Conservation (phyloP, 2,113 vertebrate genomes). For the Actenoides hombroni region DNA sequence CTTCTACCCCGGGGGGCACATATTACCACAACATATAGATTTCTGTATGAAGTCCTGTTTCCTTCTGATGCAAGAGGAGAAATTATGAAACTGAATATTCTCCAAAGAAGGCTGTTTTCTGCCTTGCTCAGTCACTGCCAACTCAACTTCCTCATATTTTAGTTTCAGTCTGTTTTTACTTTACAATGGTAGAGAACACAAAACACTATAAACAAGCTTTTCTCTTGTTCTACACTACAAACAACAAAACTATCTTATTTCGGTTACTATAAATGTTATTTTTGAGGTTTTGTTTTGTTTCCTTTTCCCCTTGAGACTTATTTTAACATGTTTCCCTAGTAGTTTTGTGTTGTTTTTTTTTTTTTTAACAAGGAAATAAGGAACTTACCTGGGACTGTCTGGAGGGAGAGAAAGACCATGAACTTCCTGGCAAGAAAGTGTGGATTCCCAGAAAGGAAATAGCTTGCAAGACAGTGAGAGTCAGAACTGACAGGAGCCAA, state of each 20-base stretch:
- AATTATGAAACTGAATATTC: neutral
- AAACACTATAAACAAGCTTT: neutral
- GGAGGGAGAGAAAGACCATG: neutral
- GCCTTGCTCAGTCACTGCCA: neutral
- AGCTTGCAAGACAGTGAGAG: neutral
- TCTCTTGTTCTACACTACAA: neutral
- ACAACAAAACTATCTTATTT: neutral
- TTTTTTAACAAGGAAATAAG: neutral
- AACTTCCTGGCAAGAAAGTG: neutral
- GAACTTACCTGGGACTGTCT: neutral
- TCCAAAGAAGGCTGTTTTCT: neutral
- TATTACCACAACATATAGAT: neutral
- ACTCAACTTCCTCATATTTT: neutral
- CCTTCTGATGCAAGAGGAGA: neutral
- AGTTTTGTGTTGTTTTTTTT: accelerated
- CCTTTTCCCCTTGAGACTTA: neutral
- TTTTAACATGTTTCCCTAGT: neutral
- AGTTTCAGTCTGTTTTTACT: neutral
- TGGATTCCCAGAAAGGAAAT: neutral
- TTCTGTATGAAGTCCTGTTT: neutral
- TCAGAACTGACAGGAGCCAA: neutral
- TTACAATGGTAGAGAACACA: neutral
- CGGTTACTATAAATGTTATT: too few species aligned
- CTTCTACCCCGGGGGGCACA: neutral
- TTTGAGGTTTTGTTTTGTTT: neutral